phyloP scores from a whole-genome alignment of 2,797 vertebrate species.

The Rhinogobio ventralis region DNA sequence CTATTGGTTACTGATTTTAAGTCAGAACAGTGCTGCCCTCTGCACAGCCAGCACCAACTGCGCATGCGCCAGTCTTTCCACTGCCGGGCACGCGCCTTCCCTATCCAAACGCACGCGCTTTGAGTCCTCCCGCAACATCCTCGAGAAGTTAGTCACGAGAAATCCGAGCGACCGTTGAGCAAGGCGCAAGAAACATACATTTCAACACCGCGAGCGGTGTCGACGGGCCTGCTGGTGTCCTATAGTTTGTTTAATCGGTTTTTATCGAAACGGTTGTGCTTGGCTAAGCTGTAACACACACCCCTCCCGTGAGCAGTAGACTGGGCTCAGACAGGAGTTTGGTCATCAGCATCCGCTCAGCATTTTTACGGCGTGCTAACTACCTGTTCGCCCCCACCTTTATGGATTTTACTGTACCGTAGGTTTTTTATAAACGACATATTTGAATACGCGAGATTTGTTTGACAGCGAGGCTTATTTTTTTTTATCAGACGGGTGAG shows the following conservation, averaged over 20 bases:
- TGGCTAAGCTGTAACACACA: constrained; percentile 51
- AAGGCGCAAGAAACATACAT: background rate
- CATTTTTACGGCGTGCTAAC: constrained; percentile 32
- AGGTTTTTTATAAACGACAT: background rate
- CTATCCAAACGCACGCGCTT: constrained; percentile 4
- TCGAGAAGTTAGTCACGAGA: constrained; percentile 30
- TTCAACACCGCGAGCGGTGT: background rate
- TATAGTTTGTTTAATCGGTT: background rate
- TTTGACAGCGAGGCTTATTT: background rate
- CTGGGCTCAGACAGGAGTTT: constrained; percentile 48
- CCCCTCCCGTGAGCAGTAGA: constrained; percentile 38
- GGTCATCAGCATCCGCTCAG: constrained; percentile 47
- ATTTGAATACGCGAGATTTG: background rate
- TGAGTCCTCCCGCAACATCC: constrained; percentile 13
- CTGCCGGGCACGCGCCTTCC: constrained; percentile 11
- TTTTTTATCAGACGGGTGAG: background rate
- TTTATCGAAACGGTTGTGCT: constrained; percentile 33
- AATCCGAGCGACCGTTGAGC: background rate
- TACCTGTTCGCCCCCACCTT: background rate
- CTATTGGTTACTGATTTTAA: background rate
- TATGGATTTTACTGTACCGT: background rate
- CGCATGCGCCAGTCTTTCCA: background rate
- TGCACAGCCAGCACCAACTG: background rate
- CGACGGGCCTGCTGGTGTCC: background rate
- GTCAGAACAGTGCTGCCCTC: background rate